Conservation (phyloP, 2,888 invertebrate genomes). For the Caenorhabditis panamensis region DNA sequence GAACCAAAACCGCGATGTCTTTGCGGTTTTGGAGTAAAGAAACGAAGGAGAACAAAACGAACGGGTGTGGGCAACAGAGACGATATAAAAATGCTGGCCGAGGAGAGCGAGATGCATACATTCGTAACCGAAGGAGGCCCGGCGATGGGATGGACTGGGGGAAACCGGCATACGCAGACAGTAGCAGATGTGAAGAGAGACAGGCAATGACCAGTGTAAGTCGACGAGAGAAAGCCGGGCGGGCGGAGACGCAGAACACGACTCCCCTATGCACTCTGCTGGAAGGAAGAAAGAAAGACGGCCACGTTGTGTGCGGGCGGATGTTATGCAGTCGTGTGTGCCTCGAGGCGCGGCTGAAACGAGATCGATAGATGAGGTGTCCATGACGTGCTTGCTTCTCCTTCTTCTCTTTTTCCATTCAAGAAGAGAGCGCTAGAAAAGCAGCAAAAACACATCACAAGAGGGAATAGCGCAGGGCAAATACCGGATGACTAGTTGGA, state of each 20-base stretch:
- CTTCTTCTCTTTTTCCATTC: neutral
- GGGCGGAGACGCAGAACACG: neutral
- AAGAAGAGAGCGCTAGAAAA: too few species aligned
- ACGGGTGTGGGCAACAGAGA: neutral
- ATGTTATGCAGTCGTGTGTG: neutral
- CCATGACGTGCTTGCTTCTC: neutral
- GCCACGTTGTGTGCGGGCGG: neutral
- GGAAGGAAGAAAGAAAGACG: neutral
- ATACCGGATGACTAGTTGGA: too few species aligned
- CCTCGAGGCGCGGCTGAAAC: neutral
- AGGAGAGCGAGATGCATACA: neutral
- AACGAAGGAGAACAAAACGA: neutral
- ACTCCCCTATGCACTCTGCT: slow-evolving; percentile 20
- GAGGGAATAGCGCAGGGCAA: neutral
- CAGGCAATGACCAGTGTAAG: neutral
- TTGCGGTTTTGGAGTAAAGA: neutral
- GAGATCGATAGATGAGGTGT: neutral
- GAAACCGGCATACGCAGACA: too few species aligned
- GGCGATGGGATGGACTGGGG: too few species aligned
- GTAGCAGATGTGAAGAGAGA: neutral
- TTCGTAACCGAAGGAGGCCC: neutral
- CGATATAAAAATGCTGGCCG: slow-evolving; percentile 3
- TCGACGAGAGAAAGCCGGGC: neutral
- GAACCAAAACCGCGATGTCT: too few species aligned
- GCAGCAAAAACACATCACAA: neutral